A percentile compares a stretch with the other conserved stretches of the same genome.
phyloP scores from a whole-genome alignment of 2,888 invertebrate genomes.

The Phengaris arion region DNA sequence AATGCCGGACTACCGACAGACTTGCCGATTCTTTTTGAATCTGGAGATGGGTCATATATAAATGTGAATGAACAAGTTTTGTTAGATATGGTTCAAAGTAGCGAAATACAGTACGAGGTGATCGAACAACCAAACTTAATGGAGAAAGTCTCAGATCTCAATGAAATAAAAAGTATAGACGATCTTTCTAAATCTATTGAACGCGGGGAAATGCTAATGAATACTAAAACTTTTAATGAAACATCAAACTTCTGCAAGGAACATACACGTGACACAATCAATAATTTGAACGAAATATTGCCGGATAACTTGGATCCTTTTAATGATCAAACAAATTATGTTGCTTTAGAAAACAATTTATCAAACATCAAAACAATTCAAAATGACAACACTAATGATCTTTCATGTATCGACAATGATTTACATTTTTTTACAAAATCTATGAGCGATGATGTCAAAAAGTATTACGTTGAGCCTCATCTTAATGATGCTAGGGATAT shows the following conservation, averaged over 20 bases:
- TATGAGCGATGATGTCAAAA: slow-evolving; percentile 73
- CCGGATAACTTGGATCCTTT: slow-evolving; percentile 71
- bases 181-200: slow-evolving; percentile 73
- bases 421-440: slow-evolving; percentile 75
- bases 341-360: slow-evolving; percentile 60
- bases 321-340: slow-evolving; percentile 67
- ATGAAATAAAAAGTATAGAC: slow-evolving; percentile 75
- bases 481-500: slow-evolving; percentile 60
- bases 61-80: slow-evolving; percentile 83
- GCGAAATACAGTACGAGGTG: slow-evolving; percentile 75
- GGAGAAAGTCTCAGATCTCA: slow-evolving; percentile 71
- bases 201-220: slow-evolving; percentile 66
- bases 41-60: slow-evolving; percentile 82
- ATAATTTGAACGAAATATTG: slow-evolving; percentile 64
- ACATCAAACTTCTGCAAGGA: slow-evolving; percentile 56
- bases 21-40: slow-evolving; percentile 81
- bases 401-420: slow-evolving; percentile 71
- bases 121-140: slow-evolving; percentile 76
- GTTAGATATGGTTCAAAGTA: slow-evolving; percentile 75
- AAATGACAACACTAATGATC: slow-evolving; percentile 60
- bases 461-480: slow-evolving; percentile 70
- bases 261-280: slow-evolving; percentile 59
- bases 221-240: slow-evolving; percentile 54
- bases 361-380: slow-evolving; percentile 58
- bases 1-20: slow-evolving; percentile 71